phyloP scores from a whole-genome alignment of 2,113 vertebrate species.

The Platysternon megacephalum region DNA sequence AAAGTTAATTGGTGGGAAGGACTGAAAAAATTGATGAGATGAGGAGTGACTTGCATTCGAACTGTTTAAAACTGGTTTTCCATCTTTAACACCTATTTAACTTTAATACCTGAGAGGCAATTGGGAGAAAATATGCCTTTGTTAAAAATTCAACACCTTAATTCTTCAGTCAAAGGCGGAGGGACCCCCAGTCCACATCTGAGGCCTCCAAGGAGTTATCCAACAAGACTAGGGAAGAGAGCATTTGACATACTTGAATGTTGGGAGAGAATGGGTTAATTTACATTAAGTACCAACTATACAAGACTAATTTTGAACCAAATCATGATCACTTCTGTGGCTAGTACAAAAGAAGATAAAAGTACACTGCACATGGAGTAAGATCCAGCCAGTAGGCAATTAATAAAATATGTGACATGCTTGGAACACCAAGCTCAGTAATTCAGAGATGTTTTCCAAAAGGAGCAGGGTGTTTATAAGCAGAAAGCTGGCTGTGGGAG shows the following conservation, averaged over 20 bases:
- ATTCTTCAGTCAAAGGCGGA: slow-evolving; percentile 40
- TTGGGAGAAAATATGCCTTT: slow-evolving; percentile 30
- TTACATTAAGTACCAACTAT: too few relatives aligned
- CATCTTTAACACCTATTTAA: fast-evolving
- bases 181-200: not conserved
- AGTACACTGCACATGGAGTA: not conserved
- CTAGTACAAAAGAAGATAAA: not conserved
- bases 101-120: not conserved
- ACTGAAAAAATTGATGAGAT: not conserved
- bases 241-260: not conserved
- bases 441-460: slow-evolving; percentile 11
- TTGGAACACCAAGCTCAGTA: slow-evolving; percentile 27
- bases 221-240: not conserved
- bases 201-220: not conserved
- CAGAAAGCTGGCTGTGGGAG: not conserved
- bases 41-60: slow-evolving; percentile 1
- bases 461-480: not conserved
- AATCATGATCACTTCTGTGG: not conserved
- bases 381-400: slow-evolving; percentile 20
- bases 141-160: slow-evolving; percentile 46
- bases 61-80: not conserved
- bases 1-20: not conserved
- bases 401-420: slow-evolving; percentile 29
- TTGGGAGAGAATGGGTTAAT: too few relatives aligned
- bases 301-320: not conserved